A percentile compares a stretch with the other conserved stretches of the same genome.
phyloP scores from a whole-genome alignment of 1,140 invertebrate genomes.

The Micrasema longulum region DNA sequence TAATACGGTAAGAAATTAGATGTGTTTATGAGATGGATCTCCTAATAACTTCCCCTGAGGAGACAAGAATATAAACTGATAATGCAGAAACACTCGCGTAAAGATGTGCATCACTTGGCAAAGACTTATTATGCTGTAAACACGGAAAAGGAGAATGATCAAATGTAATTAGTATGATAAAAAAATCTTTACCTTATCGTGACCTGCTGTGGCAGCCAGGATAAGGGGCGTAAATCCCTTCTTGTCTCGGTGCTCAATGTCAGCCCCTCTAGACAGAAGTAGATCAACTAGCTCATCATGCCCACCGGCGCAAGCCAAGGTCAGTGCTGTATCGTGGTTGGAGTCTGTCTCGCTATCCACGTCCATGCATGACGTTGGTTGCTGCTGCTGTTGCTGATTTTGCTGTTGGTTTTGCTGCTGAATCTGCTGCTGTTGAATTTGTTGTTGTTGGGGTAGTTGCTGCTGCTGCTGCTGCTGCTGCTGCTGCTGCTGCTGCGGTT shows the following conservation, averaged over 20 bases:
- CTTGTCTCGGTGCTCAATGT: conserved; percentile 98
- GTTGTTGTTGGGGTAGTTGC: conserved; percentile 46
- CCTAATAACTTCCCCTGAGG: too few relatives aligned
- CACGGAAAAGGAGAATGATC: too few relatives aligned
- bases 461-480: conserved; percentile 46
- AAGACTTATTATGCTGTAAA: too few relatives aligned
- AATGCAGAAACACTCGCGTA: too few relatives aligned
- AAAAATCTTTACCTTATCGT: conserved; percentile 79
- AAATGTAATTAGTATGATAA: not conserved
- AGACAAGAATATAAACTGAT: too few relatives aligned
- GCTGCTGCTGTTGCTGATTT: conserved; percentile 66
- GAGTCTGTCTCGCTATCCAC: conserved; percentile 97
- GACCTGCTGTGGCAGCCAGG: conserved; percentile 95
- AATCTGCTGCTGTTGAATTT: conserved; percentile 51
- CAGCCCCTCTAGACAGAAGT: conserved; percentile 88
- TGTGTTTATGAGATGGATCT: too few relatives aligned
- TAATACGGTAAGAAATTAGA: too few relatives aligned
- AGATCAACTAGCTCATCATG: conserved; percentile 95
- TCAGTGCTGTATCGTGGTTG: conserved; percentile 98
- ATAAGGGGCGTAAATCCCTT: conserved; percentile 99
- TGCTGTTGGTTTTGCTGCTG: conserved; percentile 56
- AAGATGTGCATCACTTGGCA: too few relatives aligned
- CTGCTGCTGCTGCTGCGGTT: conserved; percentile 49
- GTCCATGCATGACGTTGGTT: conserved; percentile 79
- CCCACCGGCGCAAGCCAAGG: conserved; percentile 96